Base-by-base conservation (phyloP, 2,797 vertebrate species). In the Megalops cyprinoides region DNA sequence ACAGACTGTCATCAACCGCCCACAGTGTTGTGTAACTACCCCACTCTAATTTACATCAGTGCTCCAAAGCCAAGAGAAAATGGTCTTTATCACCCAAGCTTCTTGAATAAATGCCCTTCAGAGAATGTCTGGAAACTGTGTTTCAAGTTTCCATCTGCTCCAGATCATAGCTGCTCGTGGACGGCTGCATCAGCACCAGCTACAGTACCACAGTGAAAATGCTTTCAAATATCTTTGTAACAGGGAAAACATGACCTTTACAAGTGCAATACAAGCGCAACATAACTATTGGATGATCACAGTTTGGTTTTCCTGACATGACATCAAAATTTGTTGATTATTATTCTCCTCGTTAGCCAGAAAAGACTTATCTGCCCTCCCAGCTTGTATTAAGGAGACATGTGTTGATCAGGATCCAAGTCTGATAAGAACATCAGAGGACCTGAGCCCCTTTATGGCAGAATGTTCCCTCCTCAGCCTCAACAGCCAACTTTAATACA, bases 371-470 rank as follows among this genome's bases (percentile, higher is more conserved):
- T 71, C 42, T 69, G 46, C 60, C 10, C n/a, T 48, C 20, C 23
- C 34, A 20, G 44, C 1, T 23, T 46, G 25, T 78, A 39, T 58
- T 58, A 60, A 74, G 55, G 55, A 15, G 48, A 44, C 9, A 55
- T 9, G 7, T 79, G 46, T 31, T 53, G 65, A 49, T 49, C 14
- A 25, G 31, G 56, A 31, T 46, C 44, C 44, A 49, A 9, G 20
- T 62, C 60, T 34, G 34, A 48, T 67, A 34, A 67, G 18, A 62
- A 78, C 44, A 60, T 78, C 77, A 49, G 34, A 48, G 56, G 34
- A 20, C 12, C 9, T 9, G 18, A 42, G 28, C 25, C 62, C 25
- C 56, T 49, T 44, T 18, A 42, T 39, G 7, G 12, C 18, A 12
- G 25, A 31, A 23, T 49, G 48, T 10, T 60, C 9, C 60, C 8